Percentiles rank a stretch among this genome's conserved stretches.
phyloP scores from a whole-genome alignment of 2,113 vertebrate species.

The Cephalopterus ornatus region DNA sequence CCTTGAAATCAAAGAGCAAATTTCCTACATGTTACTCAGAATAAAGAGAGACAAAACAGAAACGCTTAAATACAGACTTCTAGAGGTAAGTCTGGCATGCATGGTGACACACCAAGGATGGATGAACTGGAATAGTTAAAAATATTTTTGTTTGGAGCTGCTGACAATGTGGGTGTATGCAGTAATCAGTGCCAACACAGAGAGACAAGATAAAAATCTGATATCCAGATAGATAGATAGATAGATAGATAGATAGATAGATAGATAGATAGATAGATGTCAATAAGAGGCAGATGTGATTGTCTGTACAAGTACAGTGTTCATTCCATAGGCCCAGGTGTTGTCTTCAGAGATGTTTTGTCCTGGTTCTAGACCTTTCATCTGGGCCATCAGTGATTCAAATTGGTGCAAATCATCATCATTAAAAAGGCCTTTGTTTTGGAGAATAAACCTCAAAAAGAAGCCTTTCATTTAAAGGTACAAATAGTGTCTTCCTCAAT shows the following conservation, averaged over 20 bases:
- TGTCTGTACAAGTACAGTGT: background rate
- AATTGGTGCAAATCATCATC: background rate
- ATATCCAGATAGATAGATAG: background rate
- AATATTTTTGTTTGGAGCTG: conserved; percentile 27
- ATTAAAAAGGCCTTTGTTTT: background rate
- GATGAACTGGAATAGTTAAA: background rate
- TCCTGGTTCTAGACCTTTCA: background rate
- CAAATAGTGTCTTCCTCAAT: background rate
- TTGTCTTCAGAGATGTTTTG: background rate
- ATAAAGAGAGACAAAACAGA: background rate
- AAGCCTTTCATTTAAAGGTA: background rate
- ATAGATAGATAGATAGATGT: background rate
- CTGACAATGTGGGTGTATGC: background rate
- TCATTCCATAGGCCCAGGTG: background rate
- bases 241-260: background rate
- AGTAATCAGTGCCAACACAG: background rate
- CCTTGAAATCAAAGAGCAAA: background rate
- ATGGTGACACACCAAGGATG: background rate
- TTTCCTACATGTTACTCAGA: background rate
- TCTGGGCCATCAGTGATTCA: background rate
- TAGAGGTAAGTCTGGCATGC: background rate
- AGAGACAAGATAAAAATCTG: background rate
- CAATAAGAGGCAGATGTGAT: background rate
- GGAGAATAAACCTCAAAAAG: background rate
- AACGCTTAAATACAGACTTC: background rate